Conservation (phyloP, 2,797 vertebrate genomes). For the Lagocephalus sceleratus region DNA sequence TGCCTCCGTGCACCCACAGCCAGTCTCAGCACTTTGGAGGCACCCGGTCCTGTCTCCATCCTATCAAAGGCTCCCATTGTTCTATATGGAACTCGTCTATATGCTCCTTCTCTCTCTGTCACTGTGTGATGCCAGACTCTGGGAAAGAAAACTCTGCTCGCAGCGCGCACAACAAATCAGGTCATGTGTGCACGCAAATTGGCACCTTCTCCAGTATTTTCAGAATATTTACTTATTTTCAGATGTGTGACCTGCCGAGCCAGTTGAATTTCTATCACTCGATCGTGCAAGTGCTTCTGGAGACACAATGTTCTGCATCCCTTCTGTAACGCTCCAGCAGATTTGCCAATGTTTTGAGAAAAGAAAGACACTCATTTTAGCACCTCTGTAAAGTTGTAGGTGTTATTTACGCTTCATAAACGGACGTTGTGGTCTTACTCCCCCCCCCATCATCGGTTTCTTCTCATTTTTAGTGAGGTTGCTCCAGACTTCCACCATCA, state of each 20-base stretch:
- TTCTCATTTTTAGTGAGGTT: background rate
- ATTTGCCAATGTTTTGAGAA: too few species aligned
- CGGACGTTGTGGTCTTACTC: too few species aligned
- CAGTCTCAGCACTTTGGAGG: conserved; percentile 54
- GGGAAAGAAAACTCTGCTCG: conserved; percentile 13
- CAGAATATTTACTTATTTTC: background rate
- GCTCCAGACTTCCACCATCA: background rate
- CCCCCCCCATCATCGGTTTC: too few species aligned
- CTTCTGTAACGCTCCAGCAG: too few species aligned
- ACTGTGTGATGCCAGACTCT: conserved; percentile 41
- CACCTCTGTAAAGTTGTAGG: too few species aligned
- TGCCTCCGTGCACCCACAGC: conserved; percentile 65
- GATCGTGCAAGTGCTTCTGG: too few species aligned
- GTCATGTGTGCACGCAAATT: background rate
- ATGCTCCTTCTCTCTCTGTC: conserved; percentile 46
- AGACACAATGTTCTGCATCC: too few species aligned
- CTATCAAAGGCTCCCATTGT: conserved; percentile 76
- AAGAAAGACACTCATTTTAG: too few species aligned
- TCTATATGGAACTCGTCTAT: conserved; percentile 44
- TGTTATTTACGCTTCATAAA: too few species aligned
- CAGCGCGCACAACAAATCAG: conserved; percentile 18
- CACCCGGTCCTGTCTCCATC: conserved; percentile 67
- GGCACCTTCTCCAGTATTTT: background rate
- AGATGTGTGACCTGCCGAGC: background rate
- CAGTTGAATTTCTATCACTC: too few species aligned